A percentile compares a stretch with the other conserved stretches of the same genome.
Evolutionary conservation across 2,888 invertebrate species (phyloP).

Genomic region (Colostygia pectinataria): DNA sequence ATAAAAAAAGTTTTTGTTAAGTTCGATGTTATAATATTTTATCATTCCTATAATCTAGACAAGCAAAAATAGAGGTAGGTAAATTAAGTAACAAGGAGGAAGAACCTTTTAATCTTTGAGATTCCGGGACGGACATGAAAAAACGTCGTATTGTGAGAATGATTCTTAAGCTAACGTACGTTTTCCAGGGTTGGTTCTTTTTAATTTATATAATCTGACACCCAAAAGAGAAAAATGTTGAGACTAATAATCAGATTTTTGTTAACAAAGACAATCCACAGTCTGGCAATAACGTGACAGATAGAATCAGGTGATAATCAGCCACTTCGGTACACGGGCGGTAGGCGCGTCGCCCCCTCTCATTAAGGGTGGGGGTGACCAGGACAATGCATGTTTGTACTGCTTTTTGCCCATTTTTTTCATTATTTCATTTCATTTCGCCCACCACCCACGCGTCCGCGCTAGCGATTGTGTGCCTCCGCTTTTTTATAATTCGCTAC

Average conservation of each 20-base stretch:
- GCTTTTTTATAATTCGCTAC: constrained; percentile 83
- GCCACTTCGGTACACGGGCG: constrained; percentile 69
- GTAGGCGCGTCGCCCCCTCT: constrained; percentile 56
- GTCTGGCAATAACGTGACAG: constrained; percentile 45
- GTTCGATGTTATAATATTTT: too few species aligned
- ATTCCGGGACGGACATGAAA: too few species aligned
- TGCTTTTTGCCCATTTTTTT: constrained; percentile 83
- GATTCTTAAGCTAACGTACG: too few species aligned
- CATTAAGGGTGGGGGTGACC: constrained; percentile 72
- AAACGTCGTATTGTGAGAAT: too few species aligned
- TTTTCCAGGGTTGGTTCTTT: too few species aligned
- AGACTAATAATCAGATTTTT: too few species aligned
- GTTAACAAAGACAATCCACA: constrained; percentile 14
- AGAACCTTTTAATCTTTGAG: too few species aligned
- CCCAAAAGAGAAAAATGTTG: too few species aligned
- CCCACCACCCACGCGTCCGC: constrained; percentile 81
- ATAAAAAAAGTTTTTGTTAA: background rate
- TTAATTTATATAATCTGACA: too few species aligned
- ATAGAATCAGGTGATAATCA: constrained; percentile 81
- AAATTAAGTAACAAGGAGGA: too few species aligned
- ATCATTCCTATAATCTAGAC: too few species aligned
- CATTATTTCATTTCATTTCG: constrained; percentile 83
- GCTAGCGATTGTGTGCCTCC: constrained; percentile 80
- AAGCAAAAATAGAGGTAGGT: too few species aligned
- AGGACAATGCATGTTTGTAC: constrained; percentile 83